A percentile compares a stretch with the other conserved stretches of the same genome.
phyloP scores from a whole-genome alignment of 2,888 invertebrate species.

The Xanthorhoe spadicearia region DNA sequence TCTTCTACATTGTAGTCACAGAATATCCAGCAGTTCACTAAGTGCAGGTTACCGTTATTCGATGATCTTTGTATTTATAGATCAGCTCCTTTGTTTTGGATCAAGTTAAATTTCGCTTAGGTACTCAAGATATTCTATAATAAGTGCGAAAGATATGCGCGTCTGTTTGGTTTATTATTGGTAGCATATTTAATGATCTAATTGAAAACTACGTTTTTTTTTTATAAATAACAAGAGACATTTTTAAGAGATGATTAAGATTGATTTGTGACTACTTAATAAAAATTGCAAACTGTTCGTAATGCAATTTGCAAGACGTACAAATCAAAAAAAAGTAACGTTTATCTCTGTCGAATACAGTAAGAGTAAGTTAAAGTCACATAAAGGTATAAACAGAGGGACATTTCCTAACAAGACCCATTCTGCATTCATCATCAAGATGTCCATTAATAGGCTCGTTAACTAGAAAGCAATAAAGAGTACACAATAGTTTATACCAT shows the following conservation, averaged over 20 bases:
- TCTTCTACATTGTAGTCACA: conserved; percentile 52
- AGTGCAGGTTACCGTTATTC: conserved; percentile 50
- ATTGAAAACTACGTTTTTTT: too few species aligned
- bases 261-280: too few species aligned
- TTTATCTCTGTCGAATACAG: too few species aligned
- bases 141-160: neutral
- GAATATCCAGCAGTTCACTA: conserved; percentile 20
- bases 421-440: conserved; percentile 35
- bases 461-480: conserved; percentile 45
- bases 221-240: too few species aligned
- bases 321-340: too few species aligned
- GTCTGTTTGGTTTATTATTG: neutral
- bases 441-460: conserved; percentile 56
- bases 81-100: conserved; percentile 55
- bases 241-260: too few species aligned
- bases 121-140: neutral
- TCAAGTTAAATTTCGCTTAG: conserved; percentile 34
- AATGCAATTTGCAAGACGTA: too few species aligned
- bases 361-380: neutral
- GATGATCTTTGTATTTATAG: conserved; percentile 61
- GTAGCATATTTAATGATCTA: too few species aligned
- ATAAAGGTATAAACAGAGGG: neutral
- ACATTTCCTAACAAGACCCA: neutral
- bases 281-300: too few species aligned
- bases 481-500: conserved; percentile 52